phyloP scores from a whole-genome alignment of 2,888 invertebrate genomes.

The Endotricha flammealis region DNA sequence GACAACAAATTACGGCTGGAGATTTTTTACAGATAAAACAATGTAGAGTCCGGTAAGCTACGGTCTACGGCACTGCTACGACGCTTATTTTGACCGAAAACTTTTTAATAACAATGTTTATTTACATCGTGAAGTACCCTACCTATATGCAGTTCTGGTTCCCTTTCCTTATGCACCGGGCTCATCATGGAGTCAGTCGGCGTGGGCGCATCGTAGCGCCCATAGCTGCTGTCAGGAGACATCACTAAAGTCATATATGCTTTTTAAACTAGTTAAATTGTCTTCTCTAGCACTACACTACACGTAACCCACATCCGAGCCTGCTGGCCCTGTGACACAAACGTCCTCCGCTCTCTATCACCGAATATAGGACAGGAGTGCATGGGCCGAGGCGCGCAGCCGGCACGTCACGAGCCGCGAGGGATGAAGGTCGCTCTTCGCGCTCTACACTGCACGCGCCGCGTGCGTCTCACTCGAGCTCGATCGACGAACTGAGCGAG shows the following conservation, averaged over 20 bases:
- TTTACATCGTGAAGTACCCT: slow-evolving; percentile 23
- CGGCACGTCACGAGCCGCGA: slow-evolving; percentile 58
- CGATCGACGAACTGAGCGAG: slow-evolving; percentile 77
- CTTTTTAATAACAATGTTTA: slow-evolving; percentile 19
- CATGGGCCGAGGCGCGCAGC: slow-evolving; percentile 51
- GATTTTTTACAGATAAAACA: no score
- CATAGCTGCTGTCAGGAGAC: slow-evolving; percentile 82
- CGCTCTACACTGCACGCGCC: slow-evolving; percentile 52
- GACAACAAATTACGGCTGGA: no score
- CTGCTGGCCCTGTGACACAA: slow-evolving; percentile 37
- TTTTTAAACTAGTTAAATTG: slow-evolving; percentile 47
- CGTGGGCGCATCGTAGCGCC: slow-evolving; percentile 74
- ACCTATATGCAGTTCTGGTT: slow-evolving; percentile 87
- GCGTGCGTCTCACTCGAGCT: slow-evolving; percentile 75
- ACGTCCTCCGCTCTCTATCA: slow-evolving; percentile 46
- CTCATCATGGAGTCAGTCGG: slow-evolving; percentile 72
- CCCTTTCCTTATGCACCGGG: slow-evolving; percentile 70
- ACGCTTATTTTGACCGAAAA: no score
- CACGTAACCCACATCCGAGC: slow-evolving; percentile 66
- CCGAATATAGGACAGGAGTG: slow-evolving; percentile 64
- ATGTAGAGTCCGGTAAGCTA: no score
- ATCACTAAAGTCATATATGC: slow-evolving; percentile 76
- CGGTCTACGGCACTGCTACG: no score
- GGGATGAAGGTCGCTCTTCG: slow-evolving; percentile 73
- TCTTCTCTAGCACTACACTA: slow-evolving; percentile 64